Evolutionary conservation across 2,113 vertebrate species (phyloP).

Genomic region (Neogale vison): DNA sequence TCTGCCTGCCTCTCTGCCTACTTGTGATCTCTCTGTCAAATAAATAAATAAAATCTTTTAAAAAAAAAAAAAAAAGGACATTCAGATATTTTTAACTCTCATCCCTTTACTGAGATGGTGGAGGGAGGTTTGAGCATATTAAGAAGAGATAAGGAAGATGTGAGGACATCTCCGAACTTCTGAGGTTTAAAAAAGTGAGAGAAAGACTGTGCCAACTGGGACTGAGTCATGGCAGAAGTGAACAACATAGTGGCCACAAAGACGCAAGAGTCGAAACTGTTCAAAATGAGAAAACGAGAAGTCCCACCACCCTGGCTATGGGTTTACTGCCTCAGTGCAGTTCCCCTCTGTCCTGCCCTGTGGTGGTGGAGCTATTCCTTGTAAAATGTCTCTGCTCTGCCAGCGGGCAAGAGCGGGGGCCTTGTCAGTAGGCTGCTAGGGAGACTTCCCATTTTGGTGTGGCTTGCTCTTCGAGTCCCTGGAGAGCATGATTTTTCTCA

Average conservation of each 20-base stretch:
- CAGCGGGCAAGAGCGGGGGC: not conserved
- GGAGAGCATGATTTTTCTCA: not conserved
- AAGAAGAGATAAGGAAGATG: not conserved
- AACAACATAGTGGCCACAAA: not conserved
- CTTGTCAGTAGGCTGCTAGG: not conserved
- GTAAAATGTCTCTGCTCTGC: not conserved
- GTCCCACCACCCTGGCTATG: not conserved
- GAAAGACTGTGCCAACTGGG: not conserved
- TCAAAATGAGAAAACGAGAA: not conserved
- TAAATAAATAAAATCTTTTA: no score
- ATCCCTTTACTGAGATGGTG: not conserved
- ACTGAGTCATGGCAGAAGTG: not conserved
- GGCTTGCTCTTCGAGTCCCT: not conserved
- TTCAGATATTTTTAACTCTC: not conserved
- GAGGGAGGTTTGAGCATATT: not conserved
- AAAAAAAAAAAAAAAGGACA: not conserved
- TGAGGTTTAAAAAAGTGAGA: not conserved
- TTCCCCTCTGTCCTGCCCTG: not conserved
- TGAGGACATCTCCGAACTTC: not conserved
- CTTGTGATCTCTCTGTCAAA: no score
- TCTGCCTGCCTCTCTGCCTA: no score
- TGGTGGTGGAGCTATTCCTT: not conserved
- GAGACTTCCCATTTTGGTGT: not conserved
- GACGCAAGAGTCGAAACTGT: not conserved
- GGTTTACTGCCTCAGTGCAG: not conserved